Evolutionary conservation across 2,888 invertebrate species (phyloP).

Genomic region (Acrocyrtus sp.): DNA sequence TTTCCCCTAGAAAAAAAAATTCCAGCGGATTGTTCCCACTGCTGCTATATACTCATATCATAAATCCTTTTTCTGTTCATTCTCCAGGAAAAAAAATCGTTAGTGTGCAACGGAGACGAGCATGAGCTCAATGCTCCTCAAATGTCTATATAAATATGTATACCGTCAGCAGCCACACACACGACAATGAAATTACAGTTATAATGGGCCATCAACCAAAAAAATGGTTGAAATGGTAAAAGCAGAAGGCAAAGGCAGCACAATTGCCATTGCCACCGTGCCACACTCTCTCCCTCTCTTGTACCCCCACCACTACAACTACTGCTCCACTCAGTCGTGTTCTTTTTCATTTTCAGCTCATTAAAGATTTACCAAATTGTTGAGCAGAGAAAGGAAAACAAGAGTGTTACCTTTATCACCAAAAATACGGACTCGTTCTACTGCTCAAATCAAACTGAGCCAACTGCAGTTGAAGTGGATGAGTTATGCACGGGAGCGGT

Average conservation of each 20-base stretch:
- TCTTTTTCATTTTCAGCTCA: slow-evolving; percentile 50
- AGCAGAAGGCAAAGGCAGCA: slow-evolving; percentile 6
- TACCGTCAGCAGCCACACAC: no score
- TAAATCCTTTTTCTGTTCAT: background rate
- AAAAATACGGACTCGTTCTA: no score
- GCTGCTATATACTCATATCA: background rate
- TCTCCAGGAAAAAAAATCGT: slow-evolving; percentile 17
- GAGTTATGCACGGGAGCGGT: no score
- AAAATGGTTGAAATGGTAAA: slow-evolving; percentile 10
- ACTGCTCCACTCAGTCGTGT: no score
- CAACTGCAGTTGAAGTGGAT: no score
- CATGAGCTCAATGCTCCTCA: no score
- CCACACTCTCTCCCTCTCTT: slow-evolving; percentile 14
- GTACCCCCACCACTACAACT: no score
- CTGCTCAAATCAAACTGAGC: no score
- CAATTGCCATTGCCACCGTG: slow-evolving; percentile 13
- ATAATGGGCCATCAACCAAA: slow-evolving; percentile 14
- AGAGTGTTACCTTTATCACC: slow-evolving; percentile 18
- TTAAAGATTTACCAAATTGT: slow-evolving; percentile 53
- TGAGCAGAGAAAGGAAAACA: slow-evolving; percentile 34
- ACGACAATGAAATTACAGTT: slow-evolving; percentile 11
- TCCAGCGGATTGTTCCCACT: slow-evolving; percentile 30
- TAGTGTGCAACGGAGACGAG: slow-evolving; percentile 25
- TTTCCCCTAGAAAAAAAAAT: slow-evolving; percentile 31
- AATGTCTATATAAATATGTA: no score